Evolutionary conservation across 2,888 invertebrate species (phyloP), one percentile per base, ranked within the genome.

Genomic region (Dione vanillae): DNA sequence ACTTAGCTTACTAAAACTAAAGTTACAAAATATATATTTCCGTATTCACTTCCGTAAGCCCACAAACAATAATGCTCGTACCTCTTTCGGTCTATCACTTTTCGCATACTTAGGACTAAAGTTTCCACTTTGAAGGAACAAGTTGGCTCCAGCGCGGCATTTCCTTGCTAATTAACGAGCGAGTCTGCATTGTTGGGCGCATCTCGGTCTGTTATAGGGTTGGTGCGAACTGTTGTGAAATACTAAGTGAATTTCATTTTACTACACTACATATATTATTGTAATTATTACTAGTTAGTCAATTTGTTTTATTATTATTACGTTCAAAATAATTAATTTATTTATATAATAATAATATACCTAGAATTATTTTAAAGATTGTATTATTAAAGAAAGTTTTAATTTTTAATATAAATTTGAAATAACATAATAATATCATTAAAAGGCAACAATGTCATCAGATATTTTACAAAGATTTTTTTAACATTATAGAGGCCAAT

Each of bases 141-240:
- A 86, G 84, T 86, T 86, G 78, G 82, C 77, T 75, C 74, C 73
- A 77, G 79, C 75, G 78, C 78, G 78, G 83, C 83, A 82, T 82
- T 86, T 84, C 81, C 82, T 81, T 78, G 80, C 86, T 87, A 87
- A 87, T 87, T 88, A 87, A 84, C 81, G 84, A 81, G 79, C 73
- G 76, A 77, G 76, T 78, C 79, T 83, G 83, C 83, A 87, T 85
- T 88, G 86, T 88, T 80, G 81, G 78, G 71, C 49, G 74, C 76
- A 72, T 76, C 79, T 80, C 75, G 75, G 78, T 78, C 75, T 76
- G 69, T 71, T 74, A 20, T 45, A 74, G 71, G 74, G 74, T 45
- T 74, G 72, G 0, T 16, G 37, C 56, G 8, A 47, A 16, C 6
- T 45, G 12, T 45, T 10, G 20, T 11, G 14, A 27, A 27, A 27